Evolutionary conservation across 2,888 invertebrate species (phyloP).

Genomic region (Cylloceria caligata): DNA sequence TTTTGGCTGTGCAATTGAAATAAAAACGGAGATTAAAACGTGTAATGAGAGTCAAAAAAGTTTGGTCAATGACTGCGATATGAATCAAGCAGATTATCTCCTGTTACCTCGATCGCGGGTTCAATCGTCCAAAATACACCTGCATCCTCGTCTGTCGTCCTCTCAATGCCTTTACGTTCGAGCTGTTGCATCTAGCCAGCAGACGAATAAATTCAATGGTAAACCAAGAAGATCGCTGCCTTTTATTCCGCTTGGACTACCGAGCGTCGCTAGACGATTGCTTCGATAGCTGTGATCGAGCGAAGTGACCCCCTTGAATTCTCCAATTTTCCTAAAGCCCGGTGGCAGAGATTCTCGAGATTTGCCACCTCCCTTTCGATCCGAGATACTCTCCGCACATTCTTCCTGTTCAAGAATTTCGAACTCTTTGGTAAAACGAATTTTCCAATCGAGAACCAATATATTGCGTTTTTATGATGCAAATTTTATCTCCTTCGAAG

Average conservation of each 20-base stretch:
- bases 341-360: constrained; percentile 34
- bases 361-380: not conserved
- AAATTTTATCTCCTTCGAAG: not conserved
- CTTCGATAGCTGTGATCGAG: constrained; percentile 32
- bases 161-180: constrained; percentile 6
- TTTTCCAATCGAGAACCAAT: constrained; percentile 20
- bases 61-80: not conserved
- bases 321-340: constrained; percentile 42
- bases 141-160: constrained; percentile 11
- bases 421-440: not conserved
- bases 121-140: constrained; percentile 38
- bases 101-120: constrained; percentile 22
- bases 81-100: not conserved
- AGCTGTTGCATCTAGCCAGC: constrained; percentile 20
- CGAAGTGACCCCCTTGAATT: constrained; percentile 37
- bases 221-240: constrained; percentile 28
- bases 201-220: constrained; percentile 49
- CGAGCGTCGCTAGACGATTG: too few relatives aligned
- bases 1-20: not conserved
- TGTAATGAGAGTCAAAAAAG: not conserved
- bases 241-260: constrained; percentile 60
- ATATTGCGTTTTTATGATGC: constrained; percentile 20
- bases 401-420: constrained; percentile 2
- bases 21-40: not conserved
- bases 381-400: constrained; percentile 10